Conservation (phyloP, 2,797 vertebrate species). For the Peromyscus attwateri region DNA sequence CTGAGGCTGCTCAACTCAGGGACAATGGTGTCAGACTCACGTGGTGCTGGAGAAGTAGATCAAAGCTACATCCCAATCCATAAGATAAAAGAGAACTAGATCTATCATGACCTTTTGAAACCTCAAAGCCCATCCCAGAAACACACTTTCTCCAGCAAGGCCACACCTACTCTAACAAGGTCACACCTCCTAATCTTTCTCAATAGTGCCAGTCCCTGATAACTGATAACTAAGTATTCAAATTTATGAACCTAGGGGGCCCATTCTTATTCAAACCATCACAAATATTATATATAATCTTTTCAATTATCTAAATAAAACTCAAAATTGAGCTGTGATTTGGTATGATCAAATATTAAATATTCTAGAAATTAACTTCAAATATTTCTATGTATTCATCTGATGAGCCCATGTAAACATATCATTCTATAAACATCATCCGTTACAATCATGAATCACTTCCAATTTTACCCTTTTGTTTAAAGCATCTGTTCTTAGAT, state of each 20-base stretch:
- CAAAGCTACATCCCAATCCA: not conserved
- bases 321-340: not conserved
- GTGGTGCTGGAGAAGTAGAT: not conserved
- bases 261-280: not conserved
- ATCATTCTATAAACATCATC: not conserved
- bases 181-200: not conserved
- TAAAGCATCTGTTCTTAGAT: not conserved
- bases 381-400: not conserved
- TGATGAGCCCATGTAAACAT: not conserved
- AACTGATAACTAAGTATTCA: not conserved
- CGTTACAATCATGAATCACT: not conserved
- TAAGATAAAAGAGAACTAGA: not conserved
- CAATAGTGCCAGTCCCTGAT: not conserved
- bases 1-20: not conserved
- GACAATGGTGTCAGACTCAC: not conserved
- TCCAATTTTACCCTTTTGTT: not conserved
- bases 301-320: not conserved
- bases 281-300: not conserved
- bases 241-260: not conserved
- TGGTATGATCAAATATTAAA: not conserved
- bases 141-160: not conserved
- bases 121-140: not conserved
- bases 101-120: not conserved
- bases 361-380: conserved; percentile 45
- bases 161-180: not conserved